Conservation (phyloP, 2,888 invertebrate species). For the Syritta pipiens region DNA sequence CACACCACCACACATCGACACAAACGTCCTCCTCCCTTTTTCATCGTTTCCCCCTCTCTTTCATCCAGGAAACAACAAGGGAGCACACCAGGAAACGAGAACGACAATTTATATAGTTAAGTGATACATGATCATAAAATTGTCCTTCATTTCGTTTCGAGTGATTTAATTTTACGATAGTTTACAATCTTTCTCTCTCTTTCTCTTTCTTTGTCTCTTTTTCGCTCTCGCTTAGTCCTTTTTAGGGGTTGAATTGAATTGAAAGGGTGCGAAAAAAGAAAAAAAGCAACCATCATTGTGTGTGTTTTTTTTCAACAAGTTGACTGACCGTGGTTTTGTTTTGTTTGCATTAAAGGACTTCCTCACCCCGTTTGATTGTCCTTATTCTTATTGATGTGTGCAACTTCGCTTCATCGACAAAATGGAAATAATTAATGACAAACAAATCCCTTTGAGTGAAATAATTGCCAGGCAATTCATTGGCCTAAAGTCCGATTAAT, state of each 20-base stretch:
- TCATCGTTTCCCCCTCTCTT: too few species aligned
- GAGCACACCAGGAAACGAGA: constrained; percentile 24
- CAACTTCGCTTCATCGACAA: constrained; percentile 14
- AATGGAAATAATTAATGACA: constrained; percentile 45
- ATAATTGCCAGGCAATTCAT: constrained; percentile 44
- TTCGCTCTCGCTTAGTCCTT: not conserved
- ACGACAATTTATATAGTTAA: constrained; percentile 55
- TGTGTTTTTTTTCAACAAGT: constrained; percentile 36
- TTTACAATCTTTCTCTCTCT: constrained; percentile 28
- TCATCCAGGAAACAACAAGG: too few species aligned
- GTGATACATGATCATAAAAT: constrained; percentile 60
- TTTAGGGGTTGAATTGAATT: not conserved
- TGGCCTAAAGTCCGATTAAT: constrained; percentile 35
- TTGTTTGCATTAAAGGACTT: not conserved
- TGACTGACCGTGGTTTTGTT: not conserved
- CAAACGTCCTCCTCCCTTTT: not conserved
- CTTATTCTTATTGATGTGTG: not conserved
- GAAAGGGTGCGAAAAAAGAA: not conserved
- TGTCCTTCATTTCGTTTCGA: constrained; percentile 51
- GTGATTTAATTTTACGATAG: constrained; percentile 57
- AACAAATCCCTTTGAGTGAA: constrained; percentile 39
- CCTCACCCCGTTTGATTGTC: not conserved
- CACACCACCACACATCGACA: not conserved
- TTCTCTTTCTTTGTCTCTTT: not conserved
- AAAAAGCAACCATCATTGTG: not conserved